Percentiles rank a stretch among this genome's conserved stretches.
Evolutionary conservation across 2,888 invertebrate species (phyloP).

Genomic region (Nephrotoma guestfalica): DNA sequence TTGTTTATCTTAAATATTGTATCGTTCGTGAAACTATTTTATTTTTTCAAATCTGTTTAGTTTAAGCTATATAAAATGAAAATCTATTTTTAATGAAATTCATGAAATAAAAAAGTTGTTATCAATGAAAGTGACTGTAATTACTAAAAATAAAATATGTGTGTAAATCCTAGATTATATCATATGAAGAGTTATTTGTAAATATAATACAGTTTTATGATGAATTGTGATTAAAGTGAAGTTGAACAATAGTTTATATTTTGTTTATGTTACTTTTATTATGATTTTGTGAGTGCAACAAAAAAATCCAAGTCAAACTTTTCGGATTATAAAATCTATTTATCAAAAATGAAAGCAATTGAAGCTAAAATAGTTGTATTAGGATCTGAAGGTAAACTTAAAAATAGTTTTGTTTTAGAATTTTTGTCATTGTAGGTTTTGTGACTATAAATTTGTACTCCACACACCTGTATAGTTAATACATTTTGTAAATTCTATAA

Average conservation of each 20-base stretch:
- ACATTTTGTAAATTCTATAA: background rate
- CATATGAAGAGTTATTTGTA: background rate
- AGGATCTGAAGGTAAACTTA: slow-evolving; percentile 58
- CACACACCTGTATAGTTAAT: background rate
- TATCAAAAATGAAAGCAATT: background rate
- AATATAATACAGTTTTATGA: background rate
- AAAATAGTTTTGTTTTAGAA: background rate
- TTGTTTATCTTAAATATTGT: background rate
- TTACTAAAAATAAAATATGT: background rate
- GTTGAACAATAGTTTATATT: background rate
- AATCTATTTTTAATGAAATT: background rate
- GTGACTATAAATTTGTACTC: background rate
- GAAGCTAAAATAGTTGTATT: slow-evolving; percentile 74
- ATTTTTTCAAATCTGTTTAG: background rate
- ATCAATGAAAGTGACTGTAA: background rate
- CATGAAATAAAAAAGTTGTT: background rate
- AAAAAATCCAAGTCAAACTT: background rate
- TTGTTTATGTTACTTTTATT: background rate
- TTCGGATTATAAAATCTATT: background rate
- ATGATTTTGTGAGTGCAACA: background rate
- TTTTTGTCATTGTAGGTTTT: background rate
- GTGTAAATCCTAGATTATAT: background rate
- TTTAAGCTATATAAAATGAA: background rate
- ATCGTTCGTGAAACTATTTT: background rate
- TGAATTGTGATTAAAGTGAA: background rate